Evolutionary conservation across 2,888 invertebrate species (phyloP), one percentile per base, ranked within the genome.

Genomic region (Ectropis crepuscularia): DNA sequence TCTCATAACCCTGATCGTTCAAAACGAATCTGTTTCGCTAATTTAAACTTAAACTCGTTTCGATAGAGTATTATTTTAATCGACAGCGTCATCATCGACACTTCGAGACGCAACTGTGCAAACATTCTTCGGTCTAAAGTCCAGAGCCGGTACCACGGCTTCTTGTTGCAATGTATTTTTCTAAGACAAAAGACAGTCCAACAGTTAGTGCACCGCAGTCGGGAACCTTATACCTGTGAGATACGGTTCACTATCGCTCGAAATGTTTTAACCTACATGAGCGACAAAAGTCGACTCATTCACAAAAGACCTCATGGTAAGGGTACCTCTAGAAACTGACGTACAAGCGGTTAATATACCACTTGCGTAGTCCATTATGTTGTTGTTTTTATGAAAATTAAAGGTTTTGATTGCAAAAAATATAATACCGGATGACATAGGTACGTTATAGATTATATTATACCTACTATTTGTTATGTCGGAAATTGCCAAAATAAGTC

Each of bases 101-200:
- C 7, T 55, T 46, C 39, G 46, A 55, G 47, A 54, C 53, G 12
- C 48, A 61, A 38, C 41, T 61, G 45, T 61, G 49, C 53, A 60
- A 53, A 60, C 53, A 60, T 36, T 16, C 11, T 46, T 10, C 8
- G 47, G 54, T 45, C 41, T 38, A 55, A 55, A 55, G 55, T 55
- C 55, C 55, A 55, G 38, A n/a, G 2, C 16, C 16, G 16, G 16
- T 28, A 28, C 16, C 16, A 28, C 16, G 16, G 16, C 16, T 28
- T 28, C 16, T 28, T 28, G 16, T 28, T 28, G 16, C 16, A 28
- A 28, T 28, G 16, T 28, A 28, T 28, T 28, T n/a, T 1, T 28
- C 16, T 28, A 28, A 28, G 16, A 28, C 16, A 28, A 28, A 28
- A 28, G 16, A 28, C 16, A 28, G 16, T 28, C 4, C 16, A 28